Conservation (phyloP, 2,888 invertebrate species). For the Pseudoips prasinana region DNA sequence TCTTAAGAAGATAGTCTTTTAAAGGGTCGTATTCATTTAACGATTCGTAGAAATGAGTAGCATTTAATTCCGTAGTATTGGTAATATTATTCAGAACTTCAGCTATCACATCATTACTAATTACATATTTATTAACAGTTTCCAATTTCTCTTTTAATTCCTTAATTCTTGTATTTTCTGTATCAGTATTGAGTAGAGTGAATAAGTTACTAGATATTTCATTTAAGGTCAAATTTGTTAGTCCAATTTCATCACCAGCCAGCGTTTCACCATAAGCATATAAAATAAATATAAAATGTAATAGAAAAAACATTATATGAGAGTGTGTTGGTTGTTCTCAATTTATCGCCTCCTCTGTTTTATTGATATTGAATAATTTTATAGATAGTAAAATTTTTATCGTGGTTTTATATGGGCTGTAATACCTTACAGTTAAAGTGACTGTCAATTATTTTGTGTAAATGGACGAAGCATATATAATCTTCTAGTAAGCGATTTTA, state of each 20-base stretch:
- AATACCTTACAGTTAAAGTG: slow-evolving; percentile 9
- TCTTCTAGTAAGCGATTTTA: no score
- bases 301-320: slow-evolving; percentile 18
- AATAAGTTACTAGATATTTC: slow-evolving; percentile 17
- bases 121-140: slow-evolving; percentile 47
- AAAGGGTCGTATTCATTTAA: slow-evolving; percentile 56
- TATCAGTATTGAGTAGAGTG: slow-evolving; percentile 4
- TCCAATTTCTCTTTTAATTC: slow-evolving; percentile 54
- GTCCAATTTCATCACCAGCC: slow-evolving; percentile 2
- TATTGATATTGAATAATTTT: slow-evolving; percentile 24
- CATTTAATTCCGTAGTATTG: slow-evolving; percentile 42
- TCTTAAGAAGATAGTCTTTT: slow-evolving; percentile 29
- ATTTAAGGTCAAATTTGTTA: slow-evolving; percentile 19
- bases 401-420: slow-evolving; percentile 7
- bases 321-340: slow-evolving; percentile 8
- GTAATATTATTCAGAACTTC: slow-evolving; percentile 47
- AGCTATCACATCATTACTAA: slow-evolving; percentile 46
- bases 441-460: slow-evolving; percentile 10
- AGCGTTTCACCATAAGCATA: not conserved
- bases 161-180: slow-evolving; percentile 37
- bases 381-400: slow-evolving; percentile 18
- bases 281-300: slow-evolving; percentile 14
- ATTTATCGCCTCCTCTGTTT: slow-evolving; percentile 19
- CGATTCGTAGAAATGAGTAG: slow-evolving; percentile 58
- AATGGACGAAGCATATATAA: no score